Evolutionary conservation across 2,797 vertebrate genomes (phyloP), one percentile per base, ranked within the genome.

Genomic region (Cirrhinus mrigala): DNA sequence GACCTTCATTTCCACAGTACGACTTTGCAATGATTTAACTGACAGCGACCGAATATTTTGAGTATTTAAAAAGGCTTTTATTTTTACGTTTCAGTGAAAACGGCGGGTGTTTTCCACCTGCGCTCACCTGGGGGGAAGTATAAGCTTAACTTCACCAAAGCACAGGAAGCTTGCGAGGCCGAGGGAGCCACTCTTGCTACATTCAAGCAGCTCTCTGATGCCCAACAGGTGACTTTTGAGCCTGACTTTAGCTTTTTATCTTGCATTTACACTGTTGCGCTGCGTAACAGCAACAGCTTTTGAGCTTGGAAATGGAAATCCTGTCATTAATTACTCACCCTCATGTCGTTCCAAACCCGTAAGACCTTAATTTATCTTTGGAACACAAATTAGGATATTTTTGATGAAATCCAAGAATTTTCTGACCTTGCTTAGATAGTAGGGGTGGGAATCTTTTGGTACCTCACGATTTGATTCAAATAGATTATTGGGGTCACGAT

Each of bases 1-100:
- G 97, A 99, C 93, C 94, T 98, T 50, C 98, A 99, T 92, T 99
- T 96, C 78, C 95, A 97, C 1, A 96, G 97, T 97, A 90, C 71
- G 89, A 0, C 2, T 22, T 81, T 18, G 8, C 50, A 48, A 12
- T 66, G 1, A 29, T 66, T 18, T 66, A 18, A 66, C 0, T 33
- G 29, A 33, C 29, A 16, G 15, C 7, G 18, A 44, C 1, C 4
- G 3, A 33, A 66, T 66, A 18, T 37, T 68, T 68, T 20, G 29
- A 37, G 29, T 37, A 37, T 68, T 68, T 18, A 71, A 20, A 24
- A 37, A 66, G 1, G 14, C 40, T 70, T 29, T 52, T 46, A 1
- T 16, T 27, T 24, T 54, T 83, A 8, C 82, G 81, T 89, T 92
- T 89, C 91, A 99, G 98, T 96, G 87, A 97, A 96, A 88, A 96